Percentiles rank a stretch among this genome's conserved stretches.
Evolutionary conservation across 2,888 invertebrate genomes (phyloP).

Genomic region (Euplagia quadripunctaria): DNA sequence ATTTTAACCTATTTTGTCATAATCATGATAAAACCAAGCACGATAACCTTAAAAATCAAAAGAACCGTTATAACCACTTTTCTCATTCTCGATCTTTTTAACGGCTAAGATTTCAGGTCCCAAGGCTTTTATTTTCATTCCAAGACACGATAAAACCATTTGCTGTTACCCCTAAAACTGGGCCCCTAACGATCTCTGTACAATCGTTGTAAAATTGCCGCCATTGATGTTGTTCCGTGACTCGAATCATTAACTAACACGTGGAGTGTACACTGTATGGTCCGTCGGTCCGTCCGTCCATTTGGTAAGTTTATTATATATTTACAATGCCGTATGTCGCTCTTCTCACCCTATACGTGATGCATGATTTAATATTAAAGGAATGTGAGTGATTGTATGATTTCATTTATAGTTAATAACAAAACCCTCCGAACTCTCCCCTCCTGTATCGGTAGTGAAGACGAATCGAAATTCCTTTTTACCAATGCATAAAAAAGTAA

Average conservation of each 20-base stretch:
- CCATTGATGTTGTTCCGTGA: slow-evolving; percentile 60
- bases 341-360: slow-evolving; percentile 22
- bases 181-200: slow-evolving; percentile 48
- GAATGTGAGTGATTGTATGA: slow-evolving; percentile 41
- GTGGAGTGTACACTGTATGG: slow-evolving; percentile 1
- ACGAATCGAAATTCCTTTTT: too few relatives aligned
- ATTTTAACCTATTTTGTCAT: too few relatives aligned
- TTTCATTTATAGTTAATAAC: slow-evolving; percentile 43
- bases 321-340: slow-evolving; percentile 36
- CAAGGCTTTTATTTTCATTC: not conserved
- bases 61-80: not conserved
- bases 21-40: too few relatives aligned
- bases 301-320: slow-evolving; percentile 39
- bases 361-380: slow-evolving; percentile 27
- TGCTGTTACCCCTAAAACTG: slow-evolving; percentile 30
- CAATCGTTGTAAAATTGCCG: slow-evolving; percentile 48
- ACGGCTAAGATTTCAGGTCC: not conserved
- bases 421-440: not conserved
- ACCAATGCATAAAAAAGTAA: too few relatives aligned
- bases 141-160: slow-evolving; percentile 44
- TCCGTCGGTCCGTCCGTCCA: slow-evolving; percentile 1
- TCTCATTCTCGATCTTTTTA: not conserved
- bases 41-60: too few relatives aligned
- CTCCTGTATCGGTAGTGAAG: not conserved
- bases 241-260: slow-evolving; percentile 55